phyloP scores from a whole-genome alignment of 2,888 invertebrate species.

The Oeneis ivallda region DNA sequence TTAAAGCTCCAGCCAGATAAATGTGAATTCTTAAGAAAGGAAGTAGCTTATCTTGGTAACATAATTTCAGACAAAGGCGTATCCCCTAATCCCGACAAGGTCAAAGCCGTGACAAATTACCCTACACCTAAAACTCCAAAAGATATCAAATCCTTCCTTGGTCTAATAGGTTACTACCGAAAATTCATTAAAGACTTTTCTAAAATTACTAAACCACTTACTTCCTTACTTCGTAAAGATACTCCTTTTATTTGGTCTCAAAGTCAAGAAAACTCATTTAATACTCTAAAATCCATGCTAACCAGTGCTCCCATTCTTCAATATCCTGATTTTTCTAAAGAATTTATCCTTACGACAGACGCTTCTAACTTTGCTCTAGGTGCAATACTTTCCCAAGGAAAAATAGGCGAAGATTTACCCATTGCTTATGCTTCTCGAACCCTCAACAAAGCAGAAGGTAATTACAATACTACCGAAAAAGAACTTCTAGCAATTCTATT shows the following conservation, averaged over 20 bases:
- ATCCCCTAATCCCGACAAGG: conserved; percentile 45
- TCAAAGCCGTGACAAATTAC: conserved; percentile 30
- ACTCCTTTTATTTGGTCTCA: conserved; percentile 38
- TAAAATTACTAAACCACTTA: conserved; percentile 44
- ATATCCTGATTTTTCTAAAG: conserved; percentile 51
- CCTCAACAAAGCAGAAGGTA: conserved; percentile 38
- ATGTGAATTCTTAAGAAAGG: no score
- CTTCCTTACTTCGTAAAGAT: conserved; percentile 41
- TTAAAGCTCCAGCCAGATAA: no score
- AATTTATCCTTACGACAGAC: conserved; percentile 43
- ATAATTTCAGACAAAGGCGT: conserved; percentile 40
- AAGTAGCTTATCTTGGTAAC: conserved; percentile 55
- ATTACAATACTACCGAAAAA: conserved; percentile 40
- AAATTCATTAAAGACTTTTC: conserved; percentile 53
- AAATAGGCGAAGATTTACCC: conserved; percentile 28
- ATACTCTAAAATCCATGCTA: conserved; percentile 37
- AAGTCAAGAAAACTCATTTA: conserved; percentile 39
- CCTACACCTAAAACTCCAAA: conserved; percentile 40
- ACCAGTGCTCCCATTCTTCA: conserved; percentile 44
- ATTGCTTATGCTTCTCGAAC: conserved; percentile 30
- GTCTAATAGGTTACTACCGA: conserved; percentile 53
- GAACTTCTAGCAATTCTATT: conserved; percentile 32
- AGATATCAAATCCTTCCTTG: conserved; percentile 42
- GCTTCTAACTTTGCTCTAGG: conserved; percentile 46
- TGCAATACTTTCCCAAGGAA: conserved; percentile 46